Base-by-base conservation (phyloP, 1,140 invertebrate species). In the Drosophila subpulchrella region DNA sequence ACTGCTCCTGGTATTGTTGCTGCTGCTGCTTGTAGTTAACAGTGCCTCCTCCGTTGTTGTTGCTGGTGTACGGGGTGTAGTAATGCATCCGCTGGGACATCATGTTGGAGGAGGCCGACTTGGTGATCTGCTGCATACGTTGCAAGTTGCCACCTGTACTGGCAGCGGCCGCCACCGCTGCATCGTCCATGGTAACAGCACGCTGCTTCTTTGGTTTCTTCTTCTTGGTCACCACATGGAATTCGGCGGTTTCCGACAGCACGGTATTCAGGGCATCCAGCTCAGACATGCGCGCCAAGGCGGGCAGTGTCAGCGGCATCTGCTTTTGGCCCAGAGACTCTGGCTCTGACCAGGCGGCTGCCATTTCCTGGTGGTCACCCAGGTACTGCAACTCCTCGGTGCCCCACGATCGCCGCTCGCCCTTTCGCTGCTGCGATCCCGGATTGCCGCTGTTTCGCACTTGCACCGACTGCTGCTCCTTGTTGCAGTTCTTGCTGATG, bases 211-310 rank as follows among this genome's bases (percentile, higher is more conserved):
- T 96, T 76, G 94, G 94, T 68, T 95, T 95, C 81, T 95, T 95
- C 84, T 95, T 95, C 67, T 95, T 96, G 3, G 95, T 95, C 13
- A 96, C 95, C 32, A 95, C 94, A 74, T 95, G 93, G 81, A 95
- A 96, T 48, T 96, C 95, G 1, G 93, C 92, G 8, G 92, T 92
- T 75, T 94, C 93, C n/a, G 91, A 75, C 15, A 90, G 68, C 46
- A 91, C 75, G 10, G 91, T 84, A 5, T 89, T 89, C 1, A 89
- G 42, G 0, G 85, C 85, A 13, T 90, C 85, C 66, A 89, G 44
- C 41, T 89, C 84, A 15, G 84, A 90, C 85, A 89, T 84, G 55
- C 80, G 72, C 17, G 84, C 46, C 47, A 84, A 10, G 3, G 65
- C 62, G 3, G 75, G 70, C 57, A 88, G 48, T 27, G 70, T 17